These are phyloP conservation scores for Pandemis corylana DNA, from an alignment of 2,888 invertebrate species.

Conservation along the genomic window DNA sequence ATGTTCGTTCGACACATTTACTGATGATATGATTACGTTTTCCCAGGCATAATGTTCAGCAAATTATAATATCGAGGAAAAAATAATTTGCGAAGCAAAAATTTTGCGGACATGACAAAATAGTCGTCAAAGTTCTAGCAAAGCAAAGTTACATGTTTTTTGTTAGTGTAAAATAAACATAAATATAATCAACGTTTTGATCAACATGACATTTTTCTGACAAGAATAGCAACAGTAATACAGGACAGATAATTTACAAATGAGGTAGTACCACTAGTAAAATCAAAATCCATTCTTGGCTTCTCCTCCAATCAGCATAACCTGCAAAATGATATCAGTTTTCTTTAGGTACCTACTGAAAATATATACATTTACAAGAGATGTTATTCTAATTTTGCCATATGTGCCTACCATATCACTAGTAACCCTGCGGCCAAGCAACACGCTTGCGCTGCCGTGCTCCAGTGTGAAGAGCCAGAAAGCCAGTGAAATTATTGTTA, in stretches of 20 bases:
- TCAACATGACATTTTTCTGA: conserved; percentile 19
- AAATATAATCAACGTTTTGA: too few relatives aligned
- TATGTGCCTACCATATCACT: too few relatives aligned
- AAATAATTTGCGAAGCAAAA: neutral
- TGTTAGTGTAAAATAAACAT: too few relatives aligned
- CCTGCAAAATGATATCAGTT: conserved; percentile 60
- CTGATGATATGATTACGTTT: neutral
- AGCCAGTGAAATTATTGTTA: too few relatives aligned
- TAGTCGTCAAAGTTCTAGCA: neutral
- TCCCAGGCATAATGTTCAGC: neutral
- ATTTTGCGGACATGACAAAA: neutral
- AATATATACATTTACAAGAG: neutral
- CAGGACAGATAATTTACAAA: conserved; percentile 48
- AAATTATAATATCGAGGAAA: neutral
- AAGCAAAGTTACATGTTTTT: neutral
- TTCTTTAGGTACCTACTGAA: neutral
- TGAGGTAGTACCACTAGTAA: conserved; percentile 56
- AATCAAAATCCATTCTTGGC: conserved; percentile 59
- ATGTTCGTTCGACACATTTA: neutral
- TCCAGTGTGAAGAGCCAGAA: too few relatives aligned
- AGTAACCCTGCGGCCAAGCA: too few relatives aligned
- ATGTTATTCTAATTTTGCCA: too few relatives aligned
- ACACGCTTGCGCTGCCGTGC: too few relatives aligned
- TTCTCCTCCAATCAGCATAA: conserved; percentile 71
- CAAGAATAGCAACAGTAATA: conserved; percentile 48